Percentiles rank a stretch among this genome's conserved stretches.
Conservation (phyloP, 2,888 invertebrate species). For the Tridacna gigas region DNA sequence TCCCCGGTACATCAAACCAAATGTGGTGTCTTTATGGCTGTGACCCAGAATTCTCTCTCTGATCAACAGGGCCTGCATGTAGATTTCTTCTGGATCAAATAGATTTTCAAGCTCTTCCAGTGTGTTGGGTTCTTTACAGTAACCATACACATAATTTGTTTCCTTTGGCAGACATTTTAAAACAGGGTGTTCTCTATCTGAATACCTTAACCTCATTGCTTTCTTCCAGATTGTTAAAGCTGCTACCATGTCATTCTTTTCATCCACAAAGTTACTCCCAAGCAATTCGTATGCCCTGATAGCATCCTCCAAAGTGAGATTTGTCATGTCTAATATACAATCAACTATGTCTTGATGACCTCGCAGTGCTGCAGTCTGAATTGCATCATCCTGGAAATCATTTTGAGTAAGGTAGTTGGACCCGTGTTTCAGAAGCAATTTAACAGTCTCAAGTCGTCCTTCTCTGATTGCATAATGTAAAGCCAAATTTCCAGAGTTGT, state of each 20-base stretch:
- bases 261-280: slow-evolving; percentile 94
- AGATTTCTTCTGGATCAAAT: slow-evolving; percentile 72
- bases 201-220: slow-evolving; percentile 89
- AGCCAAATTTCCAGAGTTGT: slow-evolving; percentile 95
- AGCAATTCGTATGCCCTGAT: slow-evolving; percentile 95
- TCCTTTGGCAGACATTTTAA: slow-evolving; percentile 60
- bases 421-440: slow-evolving; percentile 91
- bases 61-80: slow-evolving; percentile 93
- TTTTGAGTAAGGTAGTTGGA: slow-evolving; percentile 90
- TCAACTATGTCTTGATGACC: slow-evolving; percentile 86
- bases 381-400: slow-evolving; percentile 94
- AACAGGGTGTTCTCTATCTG: slow-evolving; percentile 55
- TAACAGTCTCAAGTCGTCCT: slow-evolving; percentile 91
- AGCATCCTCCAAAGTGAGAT: slow-evolving; percentile 89
- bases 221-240: slow-evolving; percentile 88
- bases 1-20: slow-evolving; percentile 87
- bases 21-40: slow-evolving; percentile 94
- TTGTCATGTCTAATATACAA: slow-evolving; percentile 88
- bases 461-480: slow-evolving; percentile 95
- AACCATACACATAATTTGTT: slow-evolving; percentile 68
- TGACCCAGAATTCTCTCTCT: slow-evolving; percentile 94
- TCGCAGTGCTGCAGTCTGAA: slow-evolving; percentile 94
- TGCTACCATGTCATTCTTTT: slow-evolving; percentile 89
- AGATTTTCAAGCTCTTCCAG: slow-evolving; percentile 67
- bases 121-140: slow-evolving; percentile 71